Conservation (phyloP, 2,113 vertebrate genomes). For the Aspiorhynchus laticeps region DNA sequence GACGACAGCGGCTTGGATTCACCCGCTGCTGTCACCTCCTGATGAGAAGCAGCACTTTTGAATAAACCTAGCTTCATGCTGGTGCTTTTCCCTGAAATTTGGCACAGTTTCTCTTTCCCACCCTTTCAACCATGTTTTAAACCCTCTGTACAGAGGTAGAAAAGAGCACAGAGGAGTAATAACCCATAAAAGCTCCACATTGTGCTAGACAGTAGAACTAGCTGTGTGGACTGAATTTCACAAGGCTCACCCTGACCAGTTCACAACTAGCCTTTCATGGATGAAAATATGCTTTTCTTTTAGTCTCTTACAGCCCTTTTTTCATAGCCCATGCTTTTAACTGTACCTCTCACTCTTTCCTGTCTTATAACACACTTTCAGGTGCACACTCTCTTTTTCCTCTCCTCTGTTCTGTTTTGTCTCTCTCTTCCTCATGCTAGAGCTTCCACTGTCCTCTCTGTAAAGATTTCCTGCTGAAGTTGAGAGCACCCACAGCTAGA, state of each 20-base stretch:
- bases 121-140: constrained; percentile 1
- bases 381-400: neutral
- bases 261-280: neutral
- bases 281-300: constrained; percentile 5
- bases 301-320: neutral
- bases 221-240: constrained; percentile 7
- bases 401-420: neutral
- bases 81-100: neutral
- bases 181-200: constrained; percentile 9
- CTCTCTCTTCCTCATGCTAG: neutral
- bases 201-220: neutral
- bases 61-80: neutral
- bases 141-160: too few relatives aligned
- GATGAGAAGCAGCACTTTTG: neutral
- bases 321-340: constrained; percentile 2
- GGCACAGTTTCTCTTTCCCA: neutral
- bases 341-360: neutral
- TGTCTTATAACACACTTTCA: neutral
- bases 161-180: constrained; percentile 17
- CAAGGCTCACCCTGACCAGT: neutral
- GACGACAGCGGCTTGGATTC: neutral
- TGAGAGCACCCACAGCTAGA: constrained; percentile 6
- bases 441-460: neutral
- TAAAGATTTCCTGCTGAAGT: neutral
- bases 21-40: neutral